Evolutionary conservation across 1,140 invertebrate genomes (phyloP).

Genomic region (Leucophenga varia): DNA sequence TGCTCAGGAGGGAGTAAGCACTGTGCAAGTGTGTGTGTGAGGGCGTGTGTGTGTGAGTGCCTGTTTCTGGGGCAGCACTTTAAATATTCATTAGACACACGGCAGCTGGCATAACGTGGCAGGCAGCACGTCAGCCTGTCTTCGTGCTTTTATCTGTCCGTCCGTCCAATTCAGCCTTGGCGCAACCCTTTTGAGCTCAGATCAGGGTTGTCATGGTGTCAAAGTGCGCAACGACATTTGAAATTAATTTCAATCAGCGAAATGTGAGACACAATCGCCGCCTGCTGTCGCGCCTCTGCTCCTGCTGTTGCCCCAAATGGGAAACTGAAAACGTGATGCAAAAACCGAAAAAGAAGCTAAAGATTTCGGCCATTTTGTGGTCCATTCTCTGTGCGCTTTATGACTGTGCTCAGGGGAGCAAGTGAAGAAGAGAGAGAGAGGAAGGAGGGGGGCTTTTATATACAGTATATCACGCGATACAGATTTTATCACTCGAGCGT

Average conservation of each 20-base stretch:
- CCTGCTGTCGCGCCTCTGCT: too few species aligned
- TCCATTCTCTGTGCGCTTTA: too few species aligned
- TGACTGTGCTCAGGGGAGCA: too few species aligned
- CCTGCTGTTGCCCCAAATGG: too few species aligned
- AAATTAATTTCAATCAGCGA: conserved; percentile 50
- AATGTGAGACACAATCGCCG: conserved; percentile 36
- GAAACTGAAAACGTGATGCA: conserved; percentile 27
- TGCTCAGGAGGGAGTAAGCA: too few species aligned
- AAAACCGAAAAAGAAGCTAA: too few species aligned
- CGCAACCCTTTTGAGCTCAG: conserved; percentile 11
- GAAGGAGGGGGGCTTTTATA: too few species aligned
- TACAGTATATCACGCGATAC: conserved; percentile 21
- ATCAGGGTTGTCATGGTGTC: conserved; percentile 22
- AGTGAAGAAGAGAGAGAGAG: too few species aligned
- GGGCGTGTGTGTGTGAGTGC: too few species aligned
- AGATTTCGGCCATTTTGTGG: too few species aligned
- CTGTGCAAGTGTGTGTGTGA: too few species aligned
- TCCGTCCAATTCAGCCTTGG: conserved; percentile 4
- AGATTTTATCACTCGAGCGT: conserved; percentile 44
- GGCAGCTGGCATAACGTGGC: conserved; percentile 17
- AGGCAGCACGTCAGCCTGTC: conserved; percentile 7
- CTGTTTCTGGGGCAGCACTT: conserved; percentile 29
- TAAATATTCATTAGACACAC: conserved; percentile 46
- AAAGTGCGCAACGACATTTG: conserved; percentile 43
- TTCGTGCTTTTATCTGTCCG: background rate